Evolutionary conservation across 2,797 vertebrate genomes (phyloP).

Genomic region (Borostomias antarcticus): DNA sequence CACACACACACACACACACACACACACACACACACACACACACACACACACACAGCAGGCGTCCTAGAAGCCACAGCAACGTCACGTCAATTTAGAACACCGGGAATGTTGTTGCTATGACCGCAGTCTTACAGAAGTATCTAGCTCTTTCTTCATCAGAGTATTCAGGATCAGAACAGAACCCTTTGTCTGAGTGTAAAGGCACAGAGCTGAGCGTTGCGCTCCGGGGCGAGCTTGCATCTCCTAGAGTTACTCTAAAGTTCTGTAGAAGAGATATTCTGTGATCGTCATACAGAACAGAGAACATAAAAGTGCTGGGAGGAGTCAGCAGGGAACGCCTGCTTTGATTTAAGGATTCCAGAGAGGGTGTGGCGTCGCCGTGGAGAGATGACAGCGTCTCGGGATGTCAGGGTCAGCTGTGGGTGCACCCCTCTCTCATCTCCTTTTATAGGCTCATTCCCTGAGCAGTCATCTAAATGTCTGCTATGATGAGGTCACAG

Average conservation of each 20-base stretch:
- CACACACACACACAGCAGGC: not conserved
- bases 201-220: slow-evolving; percentile 9
- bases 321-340: slow-evolving; percentile 5
- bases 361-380: slow-evolving; percentile 12
- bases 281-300: not conserved
- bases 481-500: slow-evolving; percentile 38
- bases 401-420: slow-evolving; percentile 19
- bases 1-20: not conserved
- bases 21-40: not conserved
- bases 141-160: not conserved
- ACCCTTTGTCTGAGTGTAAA: slow-evolving; percentile 36
- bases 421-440: slow-evolving; percentile 31
- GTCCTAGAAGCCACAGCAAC: not conserved
- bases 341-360: slow-evolving; percentile 11
- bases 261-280: not conserved
- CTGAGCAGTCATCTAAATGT: slow-evolving; percentile 38
- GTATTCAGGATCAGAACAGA: slow-evolving; percentile 12
- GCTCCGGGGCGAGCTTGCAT: slow-evolving; percentile 21
- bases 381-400: slow-evolving; percentile 4
- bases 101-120: not conserved
- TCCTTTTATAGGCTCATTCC: slow-evolving; percentile 24
- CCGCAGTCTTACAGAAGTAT: slow-evolving; percentile 4
- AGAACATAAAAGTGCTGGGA: not conserved
- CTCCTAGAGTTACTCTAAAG: slow-evolving; percentile 16
- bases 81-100: slow-evolving; percentile 1